Conservation (phyloP, 2,797 vertebrate genomes). For the Steatocranus sp. region DNA sequence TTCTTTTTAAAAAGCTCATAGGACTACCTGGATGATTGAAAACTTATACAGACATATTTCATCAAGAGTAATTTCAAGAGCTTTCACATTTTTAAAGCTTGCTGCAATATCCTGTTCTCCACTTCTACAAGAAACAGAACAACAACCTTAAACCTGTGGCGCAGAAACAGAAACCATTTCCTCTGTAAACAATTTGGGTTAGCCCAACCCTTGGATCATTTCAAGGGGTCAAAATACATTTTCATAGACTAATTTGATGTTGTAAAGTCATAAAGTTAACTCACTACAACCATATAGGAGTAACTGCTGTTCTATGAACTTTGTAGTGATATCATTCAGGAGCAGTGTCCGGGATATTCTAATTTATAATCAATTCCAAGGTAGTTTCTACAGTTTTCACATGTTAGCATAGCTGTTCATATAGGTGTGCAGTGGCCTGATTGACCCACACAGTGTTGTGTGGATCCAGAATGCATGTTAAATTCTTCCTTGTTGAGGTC, state of each 20-base stretch:
- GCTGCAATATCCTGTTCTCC: background rate
- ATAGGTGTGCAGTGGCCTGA: background rate
- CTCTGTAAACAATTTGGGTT: background rate
- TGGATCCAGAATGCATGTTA: background rate
- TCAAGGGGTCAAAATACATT: background rate
- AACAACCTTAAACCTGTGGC: background rate
- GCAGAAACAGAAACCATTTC: background rate
- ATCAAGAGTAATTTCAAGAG: background rate
- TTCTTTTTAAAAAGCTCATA: background rate
- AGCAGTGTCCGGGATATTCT: background rate
- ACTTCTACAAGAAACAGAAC: background rate
- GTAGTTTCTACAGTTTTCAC: background rate
- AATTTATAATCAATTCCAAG: background rate
- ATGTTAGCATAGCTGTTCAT: background rate
- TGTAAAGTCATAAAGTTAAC: background rate
- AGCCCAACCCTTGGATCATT: background rate
- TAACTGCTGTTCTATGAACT: background rate
- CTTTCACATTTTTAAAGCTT: background rate
- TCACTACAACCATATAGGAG: background rate
- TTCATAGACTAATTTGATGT: rapidly evolving
- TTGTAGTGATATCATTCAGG: background rate
- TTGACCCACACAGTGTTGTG: background rate
- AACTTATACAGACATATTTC: background rate
- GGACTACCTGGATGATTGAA: background rate
- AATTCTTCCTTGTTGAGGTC: background rate